A percentile compares a stretch with the other conserved stretches of the same genome.
Conservation (phyloP, 2,888 invertebrate genomes). For the Archips crataeganus region DNA sequence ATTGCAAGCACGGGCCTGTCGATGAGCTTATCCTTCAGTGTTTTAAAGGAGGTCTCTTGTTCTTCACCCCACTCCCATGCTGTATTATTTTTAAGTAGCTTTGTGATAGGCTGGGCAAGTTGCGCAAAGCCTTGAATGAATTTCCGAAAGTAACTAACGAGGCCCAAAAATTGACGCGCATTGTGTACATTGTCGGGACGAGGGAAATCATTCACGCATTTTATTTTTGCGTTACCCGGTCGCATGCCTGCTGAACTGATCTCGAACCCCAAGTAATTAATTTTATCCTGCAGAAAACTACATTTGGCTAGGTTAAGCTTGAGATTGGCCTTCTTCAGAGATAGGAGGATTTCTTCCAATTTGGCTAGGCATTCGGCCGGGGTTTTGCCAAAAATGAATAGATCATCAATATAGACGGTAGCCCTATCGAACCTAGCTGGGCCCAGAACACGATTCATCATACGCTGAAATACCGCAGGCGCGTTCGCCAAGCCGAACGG, state of each 20-base stretch:
- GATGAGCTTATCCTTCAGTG: too few species aligned
- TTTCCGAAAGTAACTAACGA: not conserved
- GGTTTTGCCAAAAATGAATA: not conserved
- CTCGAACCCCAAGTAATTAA: not conserved
- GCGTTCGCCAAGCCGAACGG: not conserved
- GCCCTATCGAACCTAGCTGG: not conserved
- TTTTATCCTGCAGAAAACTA: not conserved
- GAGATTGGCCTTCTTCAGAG: not conserved
- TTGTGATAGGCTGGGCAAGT: not conserved
- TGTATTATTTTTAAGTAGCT: not conserved
- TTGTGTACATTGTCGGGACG: not conserved
- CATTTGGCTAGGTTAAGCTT: not conserved
- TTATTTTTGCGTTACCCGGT: not conserved
- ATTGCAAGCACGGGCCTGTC: not conserved
- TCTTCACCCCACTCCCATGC: not conserved
- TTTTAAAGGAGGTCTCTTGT: not conserved
- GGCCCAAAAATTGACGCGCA: not conserved
- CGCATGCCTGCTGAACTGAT: not conserved
- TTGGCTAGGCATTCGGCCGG: not conserved
- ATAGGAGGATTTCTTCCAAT: not conserved
- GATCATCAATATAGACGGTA: not conserved
- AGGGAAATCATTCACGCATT: not conserved
- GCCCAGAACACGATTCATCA: not conserved
- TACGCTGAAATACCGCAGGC: not conserved
- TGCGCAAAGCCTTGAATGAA: not conserved